Evolutionary conservation across 1,140 invertebrate species (phyloP).

Genomic region (Listronotus bonariensis): DNA sequence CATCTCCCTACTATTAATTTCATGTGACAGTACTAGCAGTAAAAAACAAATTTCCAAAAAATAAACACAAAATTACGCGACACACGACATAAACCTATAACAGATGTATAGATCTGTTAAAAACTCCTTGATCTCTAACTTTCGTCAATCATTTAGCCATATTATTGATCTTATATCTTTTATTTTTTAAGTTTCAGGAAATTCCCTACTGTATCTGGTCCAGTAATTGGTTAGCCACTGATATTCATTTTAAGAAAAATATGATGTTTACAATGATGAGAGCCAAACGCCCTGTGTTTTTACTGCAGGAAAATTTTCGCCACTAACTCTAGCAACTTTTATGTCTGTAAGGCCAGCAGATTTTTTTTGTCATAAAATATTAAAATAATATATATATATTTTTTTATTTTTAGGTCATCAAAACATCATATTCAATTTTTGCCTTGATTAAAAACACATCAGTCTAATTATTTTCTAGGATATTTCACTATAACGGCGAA

Average conservation of each 20-base stretch:
- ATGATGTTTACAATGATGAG: constrained; percentile 58
- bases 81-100: no score
- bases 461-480: no score
- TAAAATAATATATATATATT: no score
- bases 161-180: no score
- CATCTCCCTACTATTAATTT: no score
- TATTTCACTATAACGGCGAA: no score
- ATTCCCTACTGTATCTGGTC: constrained; percentile 39
- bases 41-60: no score
- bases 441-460: constrained; percentile 56
- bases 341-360: constrained; percentile 45
- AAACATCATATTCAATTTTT: constrained; percentile 59
- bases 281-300: constrained; percentile 58
- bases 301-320: constrained; percentile 59
- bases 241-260: constrained; percentile 49
- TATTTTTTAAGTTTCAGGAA: constrained; percentile 39
- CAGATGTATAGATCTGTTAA: no score
- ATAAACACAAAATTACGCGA: no score
- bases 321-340: constrained; percentile 58
- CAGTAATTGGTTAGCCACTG: constrained; percentile 37
- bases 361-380: constrained; percentile 1
- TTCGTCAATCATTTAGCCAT: no score
- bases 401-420: constrained; percentile 55
- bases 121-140: no score
- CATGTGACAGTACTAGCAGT: no score